Conservation (phyloP, 2,888 invertebrate genomes). For the Gisinianus flammeolus region DNA sequence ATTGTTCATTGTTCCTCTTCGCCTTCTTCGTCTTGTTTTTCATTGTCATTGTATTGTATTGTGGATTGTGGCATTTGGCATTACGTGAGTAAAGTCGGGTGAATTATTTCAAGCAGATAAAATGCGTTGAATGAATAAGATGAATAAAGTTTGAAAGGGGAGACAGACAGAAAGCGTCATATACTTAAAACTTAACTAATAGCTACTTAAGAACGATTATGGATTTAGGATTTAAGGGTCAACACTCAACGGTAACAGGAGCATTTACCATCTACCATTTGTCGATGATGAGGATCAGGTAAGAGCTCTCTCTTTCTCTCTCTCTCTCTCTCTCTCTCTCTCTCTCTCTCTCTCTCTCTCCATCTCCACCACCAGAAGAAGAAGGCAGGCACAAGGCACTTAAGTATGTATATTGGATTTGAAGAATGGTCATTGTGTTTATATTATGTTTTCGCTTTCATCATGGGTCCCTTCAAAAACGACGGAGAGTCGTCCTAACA, state of each 20-base stretch:
- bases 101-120: slow-evolving; percentile 19
- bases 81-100: not conserved
- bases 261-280: slow-evolving; percentile 5
- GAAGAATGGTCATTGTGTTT: not conserved
- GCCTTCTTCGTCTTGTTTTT: not conserved
- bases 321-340: too few species aligned
- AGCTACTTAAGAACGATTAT: not conserved
- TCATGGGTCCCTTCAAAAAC: not conserved
- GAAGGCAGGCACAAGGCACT: slow-evolving; percentile 9
- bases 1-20: not conserved
- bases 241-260: slow-evolving; percentile 7
- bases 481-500: not conserved
- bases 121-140: not conserved
- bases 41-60: not conserved
- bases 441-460: not conserved
- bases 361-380: too few species aligned
- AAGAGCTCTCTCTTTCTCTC: too few species aligned
- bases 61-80: not conserved
- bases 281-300: too few species aligned
- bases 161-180: not conserved
- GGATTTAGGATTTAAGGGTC: not conserved
- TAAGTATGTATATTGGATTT: slow-evolving; percentile 15
- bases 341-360: not conserved
- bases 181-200: slow-evolving; percentile 9
- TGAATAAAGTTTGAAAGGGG: not conserved